Evolutionary conservation across 2,888 invertebrate species (phyloP).

Genomic region (Dioctria rufipes): DNA sequence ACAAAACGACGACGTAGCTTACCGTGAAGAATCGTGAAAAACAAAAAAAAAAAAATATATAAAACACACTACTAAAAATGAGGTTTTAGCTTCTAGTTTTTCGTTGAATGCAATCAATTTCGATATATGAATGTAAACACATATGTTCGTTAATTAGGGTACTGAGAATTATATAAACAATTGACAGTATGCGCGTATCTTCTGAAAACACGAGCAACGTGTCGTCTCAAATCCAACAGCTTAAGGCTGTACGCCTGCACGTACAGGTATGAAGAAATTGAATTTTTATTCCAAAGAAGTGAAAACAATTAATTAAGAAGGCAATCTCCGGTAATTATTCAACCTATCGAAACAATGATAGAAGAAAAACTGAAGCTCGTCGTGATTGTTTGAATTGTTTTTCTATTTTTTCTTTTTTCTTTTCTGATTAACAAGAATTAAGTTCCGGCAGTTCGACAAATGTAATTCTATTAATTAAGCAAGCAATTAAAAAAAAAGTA

Average conservation of each 20-base stretch:
- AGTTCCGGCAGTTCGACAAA: no score
- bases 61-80: not conserved
- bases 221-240: not conserved
- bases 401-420: no score
- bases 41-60: not conserved
- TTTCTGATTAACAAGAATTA: no score
- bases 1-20: not conserved
- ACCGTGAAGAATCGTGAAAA: not conserved
- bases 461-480: no score
- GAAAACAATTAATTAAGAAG: slow-evolving; percentile 13
- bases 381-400: no score
- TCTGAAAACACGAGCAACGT: slow-evolving; percentile 2
- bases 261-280: slow-evolving; percentile 31
- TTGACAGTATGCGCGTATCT: not conserved
- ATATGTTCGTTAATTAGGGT: not conserved
- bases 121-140: not conserved
- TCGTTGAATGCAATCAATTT: not conserved
- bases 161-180: not conserved
- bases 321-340: slow-evolving; percentile 26
- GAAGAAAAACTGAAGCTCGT: not conserved
- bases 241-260: not conserved
- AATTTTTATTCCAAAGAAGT: not conserved
- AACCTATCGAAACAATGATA: slow-evolving; percentile 21
- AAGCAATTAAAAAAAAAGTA: no score
- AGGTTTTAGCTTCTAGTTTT: slow-evolving; percentile 14